These are phyloP conservation scores for Acrocephalus kingi DNA, from an alignment of 2,113 vertebrate species.

Conservation along the genomic window DNA sequence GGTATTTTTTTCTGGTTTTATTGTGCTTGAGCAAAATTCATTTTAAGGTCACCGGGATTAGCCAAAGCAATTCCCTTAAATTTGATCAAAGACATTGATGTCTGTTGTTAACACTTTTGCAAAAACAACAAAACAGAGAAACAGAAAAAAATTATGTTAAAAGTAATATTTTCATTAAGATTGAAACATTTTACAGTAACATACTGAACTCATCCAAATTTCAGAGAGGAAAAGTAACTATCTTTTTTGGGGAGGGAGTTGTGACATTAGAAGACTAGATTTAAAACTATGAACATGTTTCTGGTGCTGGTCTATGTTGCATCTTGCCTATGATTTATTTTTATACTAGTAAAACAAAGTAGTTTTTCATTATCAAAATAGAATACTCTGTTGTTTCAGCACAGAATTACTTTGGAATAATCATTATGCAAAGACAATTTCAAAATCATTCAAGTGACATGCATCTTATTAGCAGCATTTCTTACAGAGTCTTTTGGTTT, in stretches of 20 bases:
- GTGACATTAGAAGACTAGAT: not conserved
- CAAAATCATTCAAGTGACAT: not conserved
- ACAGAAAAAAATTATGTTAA: not conserved
- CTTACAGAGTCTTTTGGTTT: not conserved
- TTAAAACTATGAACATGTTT: not conserved
- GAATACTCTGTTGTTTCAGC: not conserved
- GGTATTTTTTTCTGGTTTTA: not conserved
- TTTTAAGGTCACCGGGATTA: not conserved
- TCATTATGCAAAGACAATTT: not conserved
- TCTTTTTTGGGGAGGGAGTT: accelerated
- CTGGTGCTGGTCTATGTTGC: not conserved
- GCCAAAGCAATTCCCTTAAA: not conserved
- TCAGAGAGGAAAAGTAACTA: not conserved
- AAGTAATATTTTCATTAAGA: not conserved
- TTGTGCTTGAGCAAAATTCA: not conserved
- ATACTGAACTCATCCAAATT: not conserved
- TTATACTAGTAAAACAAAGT: not conserved
- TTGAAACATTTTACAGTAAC: not conserved
- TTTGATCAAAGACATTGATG: not conserved
- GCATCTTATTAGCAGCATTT: not conserved
- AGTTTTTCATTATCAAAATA: not conserved
- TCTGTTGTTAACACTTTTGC: not conserved
- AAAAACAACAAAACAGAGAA: not conserved
- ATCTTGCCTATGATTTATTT: not conserved
- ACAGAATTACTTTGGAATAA: not conserved